These are phyloP conservation scores for Hycleus cichorii DNA, from an alignment of 1,140 invertebrate species.

Conservation along the genomic window DNA sequence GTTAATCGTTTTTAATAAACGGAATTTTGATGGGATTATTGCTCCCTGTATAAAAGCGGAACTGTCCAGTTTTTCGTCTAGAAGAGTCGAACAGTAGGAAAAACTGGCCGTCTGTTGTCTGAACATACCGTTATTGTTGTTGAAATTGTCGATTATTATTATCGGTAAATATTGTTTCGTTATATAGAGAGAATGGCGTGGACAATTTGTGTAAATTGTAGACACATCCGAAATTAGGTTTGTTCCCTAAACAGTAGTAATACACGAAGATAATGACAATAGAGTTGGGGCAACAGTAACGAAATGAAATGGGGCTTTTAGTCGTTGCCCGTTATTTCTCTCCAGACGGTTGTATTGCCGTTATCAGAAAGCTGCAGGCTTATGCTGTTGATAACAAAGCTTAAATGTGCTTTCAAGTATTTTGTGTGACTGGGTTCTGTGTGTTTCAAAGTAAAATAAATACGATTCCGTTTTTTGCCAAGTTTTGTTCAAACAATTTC, in stretches of 20 bases:
- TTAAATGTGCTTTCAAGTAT: conserved; percentile 22
- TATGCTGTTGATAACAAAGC: conserved; percentile 19
- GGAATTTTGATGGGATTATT: conserved; percentile 29
- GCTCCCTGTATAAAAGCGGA: conserved; percentile 24
- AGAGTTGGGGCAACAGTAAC: conserved; percentile 8
- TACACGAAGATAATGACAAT: conserved; percentile 16
- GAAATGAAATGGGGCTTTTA: conserved; percentile 18
- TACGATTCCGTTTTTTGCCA: no score
- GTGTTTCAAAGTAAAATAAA: no score
- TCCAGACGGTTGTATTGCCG: conserved; percentile 16
- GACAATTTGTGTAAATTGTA: conserved; percentile 16
- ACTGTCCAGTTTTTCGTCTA: conserved; percentile 10
- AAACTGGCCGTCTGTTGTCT: conserved; percentile 16
- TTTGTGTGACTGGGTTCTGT: background rate
- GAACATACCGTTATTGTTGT: no score
- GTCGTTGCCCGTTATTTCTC: conserved; percentile 17
- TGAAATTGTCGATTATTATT: background rate
- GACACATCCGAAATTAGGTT: conserved; percentile 7
- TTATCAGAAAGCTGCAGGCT: conserved; percentile 23
- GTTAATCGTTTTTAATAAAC: conserved; percentile 6
- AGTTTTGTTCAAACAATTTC: no score
- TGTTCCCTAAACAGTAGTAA: conserved; percentile 1
- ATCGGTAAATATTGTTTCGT: conserved; percentile 5
- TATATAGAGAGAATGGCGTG: conserved; percentile 11
- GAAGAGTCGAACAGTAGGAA: conserved; percentile 17